Conservation (phyloP, 2,888 invertebrate genomes). For the Agapetus fuscipes region DNA sequence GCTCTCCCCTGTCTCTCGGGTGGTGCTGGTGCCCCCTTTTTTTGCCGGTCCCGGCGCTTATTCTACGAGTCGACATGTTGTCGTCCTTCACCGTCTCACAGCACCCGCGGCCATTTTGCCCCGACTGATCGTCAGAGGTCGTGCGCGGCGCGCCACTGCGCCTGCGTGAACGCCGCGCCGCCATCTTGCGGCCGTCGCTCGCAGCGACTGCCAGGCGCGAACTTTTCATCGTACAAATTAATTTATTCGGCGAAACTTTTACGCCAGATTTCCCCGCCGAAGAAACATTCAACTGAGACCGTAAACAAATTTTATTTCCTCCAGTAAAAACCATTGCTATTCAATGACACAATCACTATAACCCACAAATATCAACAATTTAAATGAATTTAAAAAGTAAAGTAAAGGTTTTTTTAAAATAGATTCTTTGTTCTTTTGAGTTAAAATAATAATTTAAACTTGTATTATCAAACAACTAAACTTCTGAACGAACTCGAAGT, state of each 20-base stretch:
- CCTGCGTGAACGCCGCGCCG: constrained; percentile 21
- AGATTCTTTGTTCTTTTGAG: too few relatives aligned
- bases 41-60: constrained; percentile 39
- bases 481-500: too few relatives aligned
- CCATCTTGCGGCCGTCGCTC: constrained; percentile 14
- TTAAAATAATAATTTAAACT: too few relatives aligned
- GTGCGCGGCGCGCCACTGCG: constrained; percentile 35
- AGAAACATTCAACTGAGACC: constrained; percentile 2
- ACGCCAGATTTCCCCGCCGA: constrained; percentile 7
- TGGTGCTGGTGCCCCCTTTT: constrained; percentile 69
- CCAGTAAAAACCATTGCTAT: neutral
- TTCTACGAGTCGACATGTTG: constrained; percentile 46
- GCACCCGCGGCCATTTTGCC: constrained; percentile 53
- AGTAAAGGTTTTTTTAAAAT: too few relatives aligned
- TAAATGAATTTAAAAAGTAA: too few relatives aligned
- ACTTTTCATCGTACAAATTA: constrained; percentile 6
- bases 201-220: constrained; percentile 11
- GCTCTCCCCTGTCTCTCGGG: constrained; percentile 55
- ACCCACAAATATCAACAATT: too few relatives aligned
- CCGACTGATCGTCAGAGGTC: constrained; percentile 28
- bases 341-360: neutral
- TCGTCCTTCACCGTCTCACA: constrained; percentile 31
- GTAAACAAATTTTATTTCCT: neutral
- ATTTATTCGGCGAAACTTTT: constrained; percentile 6
- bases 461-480: too few relatives aligned